A percentile compares a stretch with the other conserved stretches of the same genome.
Evolutionary conservation across 2,113 vertebrate species (phyloP).

Genomic region (Poicephalus meyeri): DNA sequence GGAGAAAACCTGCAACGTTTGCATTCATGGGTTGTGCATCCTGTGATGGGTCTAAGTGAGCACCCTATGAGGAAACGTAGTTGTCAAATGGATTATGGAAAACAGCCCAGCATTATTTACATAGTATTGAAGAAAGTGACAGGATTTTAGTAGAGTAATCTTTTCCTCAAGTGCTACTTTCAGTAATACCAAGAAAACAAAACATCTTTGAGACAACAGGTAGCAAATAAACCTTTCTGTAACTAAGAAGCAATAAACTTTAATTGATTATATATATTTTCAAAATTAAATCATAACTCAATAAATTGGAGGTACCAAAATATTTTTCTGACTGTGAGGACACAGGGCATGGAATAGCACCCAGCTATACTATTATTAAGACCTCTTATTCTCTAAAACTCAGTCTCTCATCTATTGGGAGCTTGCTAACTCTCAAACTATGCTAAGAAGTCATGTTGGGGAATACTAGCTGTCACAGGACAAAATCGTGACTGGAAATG

Average conservation of each 20-base stretch:
- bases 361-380: not conserved
- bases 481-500: accelerated
- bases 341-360: not conserved
- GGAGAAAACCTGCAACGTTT: not conserved
- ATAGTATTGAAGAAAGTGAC: not conserved
- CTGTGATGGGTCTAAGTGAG: not conserved
- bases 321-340: not conserved
- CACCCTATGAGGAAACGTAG: not conserved
- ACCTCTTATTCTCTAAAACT: not conserved
- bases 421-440: not conserved
- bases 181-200: not conserved
- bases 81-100: not conserved
- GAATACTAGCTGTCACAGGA: not conserved
- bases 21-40: not conserved
- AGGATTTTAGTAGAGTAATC: not conserved
- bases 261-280: not conserved
- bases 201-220: not conserved
- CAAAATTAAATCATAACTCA: not conserved
- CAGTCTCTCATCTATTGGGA: not conserved
- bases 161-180: not conserved
- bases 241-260: not conserved
- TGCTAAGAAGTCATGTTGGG: not conserved
- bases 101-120: not conserved
- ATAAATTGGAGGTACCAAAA: not conserved
- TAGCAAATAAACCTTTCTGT: not conserved